Base-by-base conservation (phyloP, 2,113 vertebrate genomes). In the Astur gentilis region DNA sequence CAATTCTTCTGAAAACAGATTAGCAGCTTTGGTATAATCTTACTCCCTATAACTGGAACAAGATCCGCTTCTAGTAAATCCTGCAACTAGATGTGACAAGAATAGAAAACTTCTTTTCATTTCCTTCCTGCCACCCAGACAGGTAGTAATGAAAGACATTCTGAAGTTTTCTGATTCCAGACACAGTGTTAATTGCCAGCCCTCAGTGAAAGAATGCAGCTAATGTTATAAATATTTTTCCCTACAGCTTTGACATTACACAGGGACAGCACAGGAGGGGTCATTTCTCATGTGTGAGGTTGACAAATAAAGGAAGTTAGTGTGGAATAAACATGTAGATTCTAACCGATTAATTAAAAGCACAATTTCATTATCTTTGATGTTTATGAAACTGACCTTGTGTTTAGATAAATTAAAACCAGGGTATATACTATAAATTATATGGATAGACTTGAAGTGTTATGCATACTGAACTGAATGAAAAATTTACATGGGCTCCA, bases 21-120 rank as follows among this genome's bases (percentile, higher is more conserved):
- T 96, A 98, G 95, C 96, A 97, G 94, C 97, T 98, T 98, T 89
- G 82, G 78, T 97, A 92, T 98, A 98, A 98, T 98, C 97, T 97
- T 77, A 95, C 95, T 97, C 93, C 86, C 42, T 94, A 66, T 98
- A 95, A 97, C 88, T 89, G 92, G 96, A 98, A 95, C 89, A 95
- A 97, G 87, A 93, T 95, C 93, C 14, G 72, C 83, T 97, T 96
- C 93, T 96, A 86, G 92, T 96, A 98, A 98, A 97, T 95, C 96
- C 97, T 93, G 87, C 85, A 95, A 95, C 66, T 85, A 77, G 62
- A 96, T 96, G 96, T 97, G 97, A 98, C 95, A 96, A 82, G 97
- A 98, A 98, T 98, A 97, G 94, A 97, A 97, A 98, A 84, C 40
- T 52, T 89, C 60, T 90, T 97, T 96, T 96, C 71, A 73, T 95